Conservation (phyloP, 2,113 vertebrate genomes). For the Zosterops pallidus region DNA sequence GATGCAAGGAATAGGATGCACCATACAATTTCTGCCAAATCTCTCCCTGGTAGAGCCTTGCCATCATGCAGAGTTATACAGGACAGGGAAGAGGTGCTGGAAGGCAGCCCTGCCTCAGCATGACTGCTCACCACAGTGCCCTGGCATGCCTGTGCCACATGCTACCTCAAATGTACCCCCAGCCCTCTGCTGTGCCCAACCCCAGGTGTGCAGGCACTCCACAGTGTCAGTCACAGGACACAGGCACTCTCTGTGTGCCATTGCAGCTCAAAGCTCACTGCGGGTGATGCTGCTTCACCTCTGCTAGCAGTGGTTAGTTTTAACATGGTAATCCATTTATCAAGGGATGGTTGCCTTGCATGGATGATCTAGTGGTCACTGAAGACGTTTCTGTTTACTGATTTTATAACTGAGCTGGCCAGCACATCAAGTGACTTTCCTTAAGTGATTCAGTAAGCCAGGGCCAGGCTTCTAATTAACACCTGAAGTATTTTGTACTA, state of each 20-base stretch:
- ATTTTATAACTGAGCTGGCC: background rate
- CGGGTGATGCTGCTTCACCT: background rate
- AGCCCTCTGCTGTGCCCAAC: background rate
- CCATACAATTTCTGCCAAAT: background rate
- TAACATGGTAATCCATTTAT: background rate
- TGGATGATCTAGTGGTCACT: background rate
- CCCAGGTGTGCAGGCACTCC: fast-evolving
- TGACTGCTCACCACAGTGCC: background rate
- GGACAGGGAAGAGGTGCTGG: background rate
- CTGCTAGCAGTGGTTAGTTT: background rate
- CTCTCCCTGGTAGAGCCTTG: background rate
- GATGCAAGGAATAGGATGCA: background rate
- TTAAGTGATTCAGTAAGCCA: background rate
- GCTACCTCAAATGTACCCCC: background rate
- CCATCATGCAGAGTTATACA: fast-evolving
- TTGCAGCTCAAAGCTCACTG: background rate
- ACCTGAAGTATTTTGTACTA: background rate
- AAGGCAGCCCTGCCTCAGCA: fast-evolving
- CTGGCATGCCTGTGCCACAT: background rate
- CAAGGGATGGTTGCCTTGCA: background rate
- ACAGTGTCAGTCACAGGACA: fast-evolving
- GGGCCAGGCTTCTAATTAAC: background rate
- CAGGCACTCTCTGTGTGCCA: fast-evolving
- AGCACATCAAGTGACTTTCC: background rate
- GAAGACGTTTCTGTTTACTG: background rate